These are phyloP conservation scores for Brachypteracias leptosomus DNA, from an alignment of 2,113 vertebrate genomes.

Conservation along the genomic window DNA sequence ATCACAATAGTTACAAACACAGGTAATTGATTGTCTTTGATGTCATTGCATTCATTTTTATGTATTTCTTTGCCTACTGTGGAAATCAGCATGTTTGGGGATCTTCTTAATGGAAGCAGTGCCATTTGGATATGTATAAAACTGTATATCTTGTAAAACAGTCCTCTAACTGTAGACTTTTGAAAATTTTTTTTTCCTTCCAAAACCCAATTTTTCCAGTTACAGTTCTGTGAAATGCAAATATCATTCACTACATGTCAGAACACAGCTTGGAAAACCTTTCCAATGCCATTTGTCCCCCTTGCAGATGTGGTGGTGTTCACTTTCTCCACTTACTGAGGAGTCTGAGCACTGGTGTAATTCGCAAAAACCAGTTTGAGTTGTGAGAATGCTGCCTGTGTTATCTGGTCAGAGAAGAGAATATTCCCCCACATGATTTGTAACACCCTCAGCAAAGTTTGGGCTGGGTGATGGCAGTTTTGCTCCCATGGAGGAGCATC, in stretches of 20 bases:
- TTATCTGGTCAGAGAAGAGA: background rate
- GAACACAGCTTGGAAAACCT: background rate
- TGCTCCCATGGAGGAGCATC: background rate
- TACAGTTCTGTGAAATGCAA: background rate
- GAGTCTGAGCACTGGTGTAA: background rate
- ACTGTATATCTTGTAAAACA: background rate
- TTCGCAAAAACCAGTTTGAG: rapidly evolving
- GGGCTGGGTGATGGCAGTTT: background rate
- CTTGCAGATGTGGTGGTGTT: background rate
- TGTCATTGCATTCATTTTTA: background rate
- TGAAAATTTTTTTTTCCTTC: background rate
- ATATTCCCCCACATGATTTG: rapidly evolving
- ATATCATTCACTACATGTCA: background rate
- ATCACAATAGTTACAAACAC: background rate
- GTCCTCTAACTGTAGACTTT: background rate
- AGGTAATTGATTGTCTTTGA: background rate
- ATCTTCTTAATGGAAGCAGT: background rate
- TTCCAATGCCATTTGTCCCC: background rate
- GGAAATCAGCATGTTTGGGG: background rate
- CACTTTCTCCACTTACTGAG: background rate
- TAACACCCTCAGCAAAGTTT: background rate
- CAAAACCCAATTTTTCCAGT: background rate
- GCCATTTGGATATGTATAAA: background rate
- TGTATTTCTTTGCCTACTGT: background rate
- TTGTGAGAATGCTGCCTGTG: background rate